Evolutionary conservation across 2,797 vertebrate species (phyloP), one percentile per base, ranked within the genome.

Genomic region (Labeo calbasu): DNA sequence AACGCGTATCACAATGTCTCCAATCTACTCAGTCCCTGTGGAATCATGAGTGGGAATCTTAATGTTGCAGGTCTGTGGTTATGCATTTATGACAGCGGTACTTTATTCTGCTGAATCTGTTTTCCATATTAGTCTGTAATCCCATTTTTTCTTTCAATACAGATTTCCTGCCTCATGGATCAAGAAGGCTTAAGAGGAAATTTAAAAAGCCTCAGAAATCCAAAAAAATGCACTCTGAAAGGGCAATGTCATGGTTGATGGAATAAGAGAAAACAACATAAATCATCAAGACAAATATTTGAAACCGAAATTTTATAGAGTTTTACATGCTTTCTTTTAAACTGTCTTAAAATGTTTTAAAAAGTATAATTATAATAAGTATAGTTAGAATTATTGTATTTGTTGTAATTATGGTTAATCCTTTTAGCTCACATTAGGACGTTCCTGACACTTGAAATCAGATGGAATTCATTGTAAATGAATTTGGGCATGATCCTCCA

Each of bases 1-100:
- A 79, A 69, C 77, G 63, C 55, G 90, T 89, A 90, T 91, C 88
- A 88, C 85, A 78, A 88, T 88, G 86, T 61, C 84, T 87, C 86
- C 88, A 87, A 86, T 86, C 86, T 90, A 88, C 87, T 85, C 89
- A 91, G 90, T 91, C 90, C 88, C 85, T 89, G 87, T 81, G 85
- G 86, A 88, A 86, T 68, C 84, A 86, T 76, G 90, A 77, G 81
- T 86, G 92, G 88, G 79, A 82, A 78, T 50, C 32, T 81, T 85
- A 82, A 90, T 92, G 92, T 87, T 89, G 87, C 89, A 88, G 89
- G 88, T 86, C 88, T 90, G 89, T 89, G 91, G 89, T 80, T 91
- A 92, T 91, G 92, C 90, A 92, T 89, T 86, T 89, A 92, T 92
- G 89, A 91, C 85, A 87, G 92, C 85, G 15, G 86, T 81, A 87